Conservation (phyloP, 2,797 vertebrate species). For the Dicrostonyx torquatus region DNA sequence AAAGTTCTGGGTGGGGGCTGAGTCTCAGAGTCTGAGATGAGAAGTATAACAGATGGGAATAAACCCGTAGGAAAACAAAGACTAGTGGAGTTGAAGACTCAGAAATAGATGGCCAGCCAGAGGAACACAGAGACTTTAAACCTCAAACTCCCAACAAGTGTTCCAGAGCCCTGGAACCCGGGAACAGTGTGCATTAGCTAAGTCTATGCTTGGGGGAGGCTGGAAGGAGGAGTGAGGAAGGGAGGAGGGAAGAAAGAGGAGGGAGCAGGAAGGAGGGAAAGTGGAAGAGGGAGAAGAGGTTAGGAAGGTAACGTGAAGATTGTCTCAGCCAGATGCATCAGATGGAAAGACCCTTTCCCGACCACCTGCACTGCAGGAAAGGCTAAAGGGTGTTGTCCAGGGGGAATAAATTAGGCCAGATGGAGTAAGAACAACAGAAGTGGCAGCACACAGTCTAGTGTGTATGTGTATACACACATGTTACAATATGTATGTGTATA, state of each 20-base stretch:
- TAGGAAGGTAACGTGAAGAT: not conserved
- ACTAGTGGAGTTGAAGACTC: rapidly evolving
- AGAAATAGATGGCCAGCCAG: rapidly evolving
- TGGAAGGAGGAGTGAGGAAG: not conserved
- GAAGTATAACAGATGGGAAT: rapidly evolving
- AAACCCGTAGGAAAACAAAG: too few species aligned
- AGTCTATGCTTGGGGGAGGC: rapidly evolving
- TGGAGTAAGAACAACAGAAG: rapidly evolving
- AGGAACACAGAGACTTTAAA: rapidly evolving
- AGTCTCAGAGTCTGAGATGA: not conserved
- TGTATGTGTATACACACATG: not conserved
- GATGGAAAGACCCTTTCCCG: rapidly evolving
- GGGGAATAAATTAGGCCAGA: rapidly evolving
- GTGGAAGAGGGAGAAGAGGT: not conserved
- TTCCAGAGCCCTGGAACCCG: not conserved
- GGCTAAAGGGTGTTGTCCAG: not conserved
- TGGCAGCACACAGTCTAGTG: rapidly evolving
- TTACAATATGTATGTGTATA: not conserved
- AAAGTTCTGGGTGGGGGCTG: not conserved
- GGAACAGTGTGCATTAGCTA: rapidly evolving
- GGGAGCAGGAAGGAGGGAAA: not conserved
- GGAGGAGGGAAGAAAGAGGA: not conserved
- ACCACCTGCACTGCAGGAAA: rapidly evolving
- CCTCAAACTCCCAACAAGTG: rapidly evolving
- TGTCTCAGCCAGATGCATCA: rapidly evolving